A percentile compares a stretch with the other conserved stretches of the same genome.
Evolutionary conservation across 2,888 invertebrate species (phyloP).

Genomic region (Dichetophora obliterata): DNA sequence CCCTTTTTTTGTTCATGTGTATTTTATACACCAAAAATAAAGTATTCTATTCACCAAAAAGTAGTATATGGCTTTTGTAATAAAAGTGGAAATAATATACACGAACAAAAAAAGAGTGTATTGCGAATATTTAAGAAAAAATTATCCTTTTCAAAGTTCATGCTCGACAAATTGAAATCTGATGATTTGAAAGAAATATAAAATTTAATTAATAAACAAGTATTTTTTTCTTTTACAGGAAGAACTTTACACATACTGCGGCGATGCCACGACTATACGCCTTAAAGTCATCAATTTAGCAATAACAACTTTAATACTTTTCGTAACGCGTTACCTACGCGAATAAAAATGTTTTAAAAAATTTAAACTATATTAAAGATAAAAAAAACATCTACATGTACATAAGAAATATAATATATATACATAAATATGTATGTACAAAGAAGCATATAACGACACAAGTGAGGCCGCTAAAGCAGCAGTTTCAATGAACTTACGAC

Average conservation of each 20-base stretch:
- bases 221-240: conserved; percentile 55
- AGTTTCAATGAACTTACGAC: background rate
- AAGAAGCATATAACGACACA: background rate
- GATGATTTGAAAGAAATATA: too few relatives aligned
- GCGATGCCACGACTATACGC: conserved; percentile 61
- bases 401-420: background rate
- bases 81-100: too few relatives aligned
- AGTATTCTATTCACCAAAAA: too few relatives aligned
- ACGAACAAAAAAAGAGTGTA: too few relatives aligned
- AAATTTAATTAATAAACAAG: too few relatives aligned
- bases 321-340: conserved; percentile 60
- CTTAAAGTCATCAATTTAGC: conserved; percentile 48
- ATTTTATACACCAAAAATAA: too few relatives aligned
- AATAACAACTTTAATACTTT: conserved; percentile 54
- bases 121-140: too few relatives aligned
- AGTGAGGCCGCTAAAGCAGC: too few relatives aligned
- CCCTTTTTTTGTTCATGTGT: too few relatives aligned
- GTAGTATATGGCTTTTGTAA: too few relatives aligned
- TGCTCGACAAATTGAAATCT: too few relatives aligned
- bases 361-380: background rate
- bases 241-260: conserved; percentile 66
- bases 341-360: conserved; percentile 45
- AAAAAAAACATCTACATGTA: background rate
- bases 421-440: background rate
- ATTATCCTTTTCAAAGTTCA: too few relatives aligned